Evolutionary conservation across 2,113 vertebrate genomes (phyloP).

Genomic region (Chaetodon auriga): DNA sequence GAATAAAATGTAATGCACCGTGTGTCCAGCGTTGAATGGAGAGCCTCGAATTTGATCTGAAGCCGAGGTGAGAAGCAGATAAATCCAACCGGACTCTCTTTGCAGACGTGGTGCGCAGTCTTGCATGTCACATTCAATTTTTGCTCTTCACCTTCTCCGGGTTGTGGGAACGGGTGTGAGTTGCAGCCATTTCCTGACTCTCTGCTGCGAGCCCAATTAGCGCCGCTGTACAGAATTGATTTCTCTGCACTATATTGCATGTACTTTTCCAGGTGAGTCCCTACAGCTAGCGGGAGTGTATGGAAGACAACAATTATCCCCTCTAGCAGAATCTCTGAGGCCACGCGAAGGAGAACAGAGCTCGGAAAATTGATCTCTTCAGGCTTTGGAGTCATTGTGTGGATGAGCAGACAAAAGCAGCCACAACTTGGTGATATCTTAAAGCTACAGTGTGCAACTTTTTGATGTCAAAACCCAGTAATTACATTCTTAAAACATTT

Average conservation of each 20-base stretch:
- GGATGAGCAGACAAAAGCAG: conserved; percentile 46
- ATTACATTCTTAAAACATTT: not conserved
- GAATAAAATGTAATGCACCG: not conserved
- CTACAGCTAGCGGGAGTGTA: conserved; percentile 40
- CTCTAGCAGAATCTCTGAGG: conserved; percentile 61
- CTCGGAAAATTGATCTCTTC: conserved; percentile 69
- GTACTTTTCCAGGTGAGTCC: conserved; percentile 68
- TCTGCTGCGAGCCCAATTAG: conserved; percentile 73
- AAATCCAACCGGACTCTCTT: conserved; percentile 39
- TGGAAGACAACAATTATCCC: conserved; percentile 73
- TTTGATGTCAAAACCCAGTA: not conserved
- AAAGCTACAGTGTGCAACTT: conserved; percentile 23
- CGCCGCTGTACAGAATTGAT: conserved; percentile 56
- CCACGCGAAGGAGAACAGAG: conserved; percentile 54
- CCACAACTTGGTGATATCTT: not conserved
- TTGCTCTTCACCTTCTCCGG: conserved; percentile 36
- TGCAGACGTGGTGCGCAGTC: conserved; percentile 11
- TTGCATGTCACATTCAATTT: conserved; percentile 50
- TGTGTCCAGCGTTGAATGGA: not conserved
- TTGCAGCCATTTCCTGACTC: conserved; percentile 49
- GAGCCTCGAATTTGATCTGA: conserved; percentile 20
- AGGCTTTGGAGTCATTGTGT: conserved; percentile 24
- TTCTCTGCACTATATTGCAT: conserved; percentile 49
- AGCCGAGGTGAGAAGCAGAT: conserved; percentile 24
- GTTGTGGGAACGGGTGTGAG: conserved; percentile 41